Base-by-base conservation (phyloP, 2,113 vertebrate genomes). In the Peromyscus polionotus region DNA sequence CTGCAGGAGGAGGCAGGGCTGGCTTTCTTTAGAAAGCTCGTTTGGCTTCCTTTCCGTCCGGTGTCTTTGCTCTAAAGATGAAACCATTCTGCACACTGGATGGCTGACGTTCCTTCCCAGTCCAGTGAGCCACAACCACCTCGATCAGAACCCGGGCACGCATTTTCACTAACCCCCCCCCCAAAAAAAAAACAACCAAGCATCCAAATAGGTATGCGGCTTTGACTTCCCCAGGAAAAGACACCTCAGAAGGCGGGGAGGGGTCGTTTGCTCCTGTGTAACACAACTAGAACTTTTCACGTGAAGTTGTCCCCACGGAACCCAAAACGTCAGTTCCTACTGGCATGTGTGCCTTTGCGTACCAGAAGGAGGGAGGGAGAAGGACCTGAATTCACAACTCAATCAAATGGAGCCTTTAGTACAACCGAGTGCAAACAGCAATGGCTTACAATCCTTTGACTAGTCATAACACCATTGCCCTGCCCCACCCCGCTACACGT, bases 401-500 rank as follows among this genome's bases (percentile, higher is more conserved):
- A 65, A 79, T 67, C 79, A 90, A 70, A 95, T 26, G 65, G 57
- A 94, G 80, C 5, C 16, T 86, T 89, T n/a, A 86, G 68, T 85
- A 93, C 39, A 90, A 85, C 45, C n/a, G 70, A 79, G 76, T 75
- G 59, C 59, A 94, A 85, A 93, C 81, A 90, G 89, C 31, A 76
- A 93, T 13, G 85, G 70, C 86, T 96, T 94, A 95, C 91, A 95
- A 92, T 93, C 93, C 88, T 90, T 96, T 36, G 90, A 91, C 79
- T 84, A 90, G 70, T 88, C 65, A 90, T 92, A 90, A 96, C 45
- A 76, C 39, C 94, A 88, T 87, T 48, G 76, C 91, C 81, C 42
- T 68, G 42, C 19, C 63, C n/a, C n/a, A 16, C 57, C 22, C 36
- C 19, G 3, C 19, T 17, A 39, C 68, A 20, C 6, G 19, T 20